Conservation (phyloP, 2,888 invertebrate species). For the Sicus ferrugineus region DNA sequence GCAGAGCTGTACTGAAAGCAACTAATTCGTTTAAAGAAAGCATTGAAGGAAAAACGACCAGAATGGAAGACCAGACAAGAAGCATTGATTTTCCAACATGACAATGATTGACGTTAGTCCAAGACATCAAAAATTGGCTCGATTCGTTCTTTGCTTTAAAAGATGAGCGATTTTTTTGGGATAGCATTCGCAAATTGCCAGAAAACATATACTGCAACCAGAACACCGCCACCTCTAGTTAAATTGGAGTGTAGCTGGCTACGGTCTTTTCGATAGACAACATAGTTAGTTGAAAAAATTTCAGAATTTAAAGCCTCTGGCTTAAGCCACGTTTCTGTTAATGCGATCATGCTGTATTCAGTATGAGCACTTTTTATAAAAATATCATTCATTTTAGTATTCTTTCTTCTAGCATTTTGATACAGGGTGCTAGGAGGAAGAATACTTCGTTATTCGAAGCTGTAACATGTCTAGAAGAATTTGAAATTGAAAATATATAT, state of each 20-base stretch:
- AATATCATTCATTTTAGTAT: neutral
- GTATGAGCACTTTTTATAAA: neutral
- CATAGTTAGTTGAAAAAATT: neutral
- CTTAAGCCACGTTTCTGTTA: neutral
- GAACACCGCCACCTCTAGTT: neutral
- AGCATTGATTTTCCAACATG: too few relatives aligned
- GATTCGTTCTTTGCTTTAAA: too few relatives aligned
- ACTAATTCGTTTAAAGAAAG: too few relatives aligned
- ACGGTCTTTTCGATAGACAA: neutral
- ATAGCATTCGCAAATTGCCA: too few relatives aligned
- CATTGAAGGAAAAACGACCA: too few relatives aligned
- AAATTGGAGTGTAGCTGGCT: neutral
- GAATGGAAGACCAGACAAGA: too few relatives aligned
- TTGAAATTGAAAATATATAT: too few relatives aligned
- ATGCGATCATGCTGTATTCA: neutral
- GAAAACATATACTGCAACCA: neutral
- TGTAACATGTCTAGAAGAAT: too few relatives aligned
- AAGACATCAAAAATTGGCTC: too few relatives aligned
- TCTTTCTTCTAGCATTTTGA: neutral
- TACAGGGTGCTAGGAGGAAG: neutral
- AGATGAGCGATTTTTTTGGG: too few relatives aligned
- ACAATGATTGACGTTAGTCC: too few relatives aligned
- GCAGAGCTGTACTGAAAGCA: too few relatives aligned
- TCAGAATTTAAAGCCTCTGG: neutral
- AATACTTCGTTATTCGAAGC: neutral